Conservation (phyloP, 2,888 invertebrate genomes). For the Muschampia plurimacula region DNA sequence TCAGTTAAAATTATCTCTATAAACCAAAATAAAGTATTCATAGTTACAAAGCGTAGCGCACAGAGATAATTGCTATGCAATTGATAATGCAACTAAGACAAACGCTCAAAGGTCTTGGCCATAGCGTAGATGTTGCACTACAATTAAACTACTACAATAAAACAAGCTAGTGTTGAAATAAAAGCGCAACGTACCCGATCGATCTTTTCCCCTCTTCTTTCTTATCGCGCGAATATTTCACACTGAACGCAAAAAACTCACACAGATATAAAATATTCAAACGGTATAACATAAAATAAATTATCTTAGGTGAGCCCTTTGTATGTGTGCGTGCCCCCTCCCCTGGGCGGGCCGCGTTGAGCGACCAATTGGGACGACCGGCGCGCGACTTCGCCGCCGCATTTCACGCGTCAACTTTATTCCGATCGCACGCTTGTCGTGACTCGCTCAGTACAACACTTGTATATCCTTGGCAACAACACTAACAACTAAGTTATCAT, state of each 20-base stretch:
- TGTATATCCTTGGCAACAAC: neutral
- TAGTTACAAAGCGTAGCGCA: neutral
- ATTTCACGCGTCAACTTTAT: conserved; percentile 66
- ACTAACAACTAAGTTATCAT: neutral
- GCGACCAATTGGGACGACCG: conserved; percentile 84
- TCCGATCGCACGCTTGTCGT: conserved; percentile 52
- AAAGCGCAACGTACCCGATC: conserved; percentile 83
- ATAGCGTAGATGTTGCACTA: conserved; percentile 47
- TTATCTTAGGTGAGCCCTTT: conserved; percentile 80
- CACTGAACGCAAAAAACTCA: conserved; percentile 86
- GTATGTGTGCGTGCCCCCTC: conserved; percentile 81
- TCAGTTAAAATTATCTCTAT: neutral
- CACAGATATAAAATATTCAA: conserved; percentile 86
- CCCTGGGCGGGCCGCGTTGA: conserved; percentile 76
- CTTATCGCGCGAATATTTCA: conserved; percentile 86
- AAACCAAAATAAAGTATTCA: neutral
- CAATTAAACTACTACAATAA: conserved; percentile 73
- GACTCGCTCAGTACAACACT: neutral
- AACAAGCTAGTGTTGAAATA: conserved; percentile 70
- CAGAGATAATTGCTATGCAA: conserved; percentile 16
- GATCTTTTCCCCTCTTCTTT: conserved; percentile 85
- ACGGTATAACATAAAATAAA: conserved; percentile 86
- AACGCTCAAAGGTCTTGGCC: conserved; percentile 5
- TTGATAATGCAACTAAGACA: conserved; percentile 27
- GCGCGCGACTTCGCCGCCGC: conserved; percentile 80